A percentile compares a stretch with the other conserved stretches of the same genome.
These are phyloP conservation scores for Scaptomyza reducta DNA, from an alignment of 2,888 invertebrate genomes.

Conservation along the genomic window DNA sequence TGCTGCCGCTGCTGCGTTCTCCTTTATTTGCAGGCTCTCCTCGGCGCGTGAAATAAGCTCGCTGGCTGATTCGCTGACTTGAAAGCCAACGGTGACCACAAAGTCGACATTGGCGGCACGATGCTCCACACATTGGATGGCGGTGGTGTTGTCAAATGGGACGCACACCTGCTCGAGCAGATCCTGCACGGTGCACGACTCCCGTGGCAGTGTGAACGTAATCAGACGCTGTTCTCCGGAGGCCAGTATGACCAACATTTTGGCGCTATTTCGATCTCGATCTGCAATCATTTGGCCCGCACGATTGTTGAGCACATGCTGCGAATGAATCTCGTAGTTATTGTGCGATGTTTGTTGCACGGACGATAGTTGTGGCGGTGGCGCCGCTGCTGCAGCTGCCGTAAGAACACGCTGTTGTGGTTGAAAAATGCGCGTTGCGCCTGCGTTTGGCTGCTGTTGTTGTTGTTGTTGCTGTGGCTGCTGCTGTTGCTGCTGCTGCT, in stretches of 20 bases:
- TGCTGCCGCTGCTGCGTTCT: conserved; percentile 53
- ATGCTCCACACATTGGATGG: conserved; percentile 90
- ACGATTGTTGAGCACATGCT: conserved; percentile 83
- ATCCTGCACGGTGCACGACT: conserved; percentile 92
- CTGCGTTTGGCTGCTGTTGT: conserved; percentile 12
- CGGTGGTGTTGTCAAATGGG: conserved; percentile 88
- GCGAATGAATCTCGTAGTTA: conserved; percentile 84
- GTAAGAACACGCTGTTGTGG: conserved; percentile 46
- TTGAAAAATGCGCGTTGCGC: conserved; percentile 56
- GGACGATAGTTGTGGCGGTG: conserved; percentile 79
- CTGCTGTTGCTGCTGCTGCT: conserved; percentile 29
- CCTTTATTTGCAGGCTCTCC: conserved; percentile 82
- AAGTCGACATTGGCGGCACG: conserved; percentile 91
- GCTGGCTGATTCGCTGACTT: conserved; percentile 83
- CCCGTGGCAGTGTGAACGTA: conserved; percentile 92
- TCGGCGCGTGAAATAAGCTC: conserved; percentile 84
- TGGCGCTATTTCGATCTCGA: conserved; percentile 86
- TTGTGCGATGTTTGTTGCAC: conserved; percentile 82
- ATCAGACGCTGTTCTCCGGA: conserved; percentile 92
- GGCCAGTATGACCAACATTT: conserved; percentile 91
- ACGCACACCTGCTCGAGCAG: conserved; percentile 91
- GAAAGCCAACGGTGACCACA: conserved; percentile 89
- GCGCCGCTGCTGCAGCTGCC: conserved; percentile 15
- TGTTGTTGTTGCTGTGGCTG: conserved; percentile 1
- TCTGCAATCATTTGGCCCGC: conserved; percentile 81